Percentiles rank a stretch among this genome's conserved stretches.
Evolutionary conservation across 2,113 vertebrate species (phyloP).

Genomic region (Perca flavescens): DNA sequence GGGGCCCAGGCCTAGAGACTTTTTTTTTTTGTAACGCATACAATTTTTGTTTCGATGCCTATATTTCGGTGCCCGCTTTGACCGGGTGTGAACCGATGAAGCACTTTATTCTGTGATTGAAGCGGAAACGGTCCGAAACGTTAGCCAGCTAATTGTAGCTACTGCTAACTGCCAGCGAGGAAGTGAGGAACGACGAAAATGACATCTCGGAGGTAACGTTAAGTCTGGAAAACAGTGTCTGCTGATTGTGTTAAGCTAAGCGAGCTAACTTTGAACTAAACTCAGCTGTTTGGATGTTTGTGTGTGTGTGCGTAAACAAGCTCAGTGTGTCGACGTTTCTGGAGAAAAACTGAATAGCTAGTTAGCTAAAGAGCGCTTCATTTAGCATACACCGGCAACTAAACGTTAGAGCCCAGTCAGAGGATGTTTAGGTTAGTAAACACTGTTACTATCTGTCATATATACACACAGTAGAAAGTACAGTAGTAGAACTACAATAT

Average conservation of each 20-base stretch:
- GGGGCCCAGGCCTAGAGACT: conserved; percentile 82
- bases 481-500: rapidly evolving
- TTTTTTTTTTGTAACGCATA: conserved; percentile 52
- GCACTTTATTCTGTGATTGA: conserved; percentile 64
- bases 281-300: conserved; percentile 8
- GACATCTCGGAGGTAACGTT: conserved; percentile 92
- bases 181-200: conserved; percentile 84
- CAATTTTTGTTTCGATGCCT: conserved; percentile 56
- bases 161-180: conserved; percentile 76
- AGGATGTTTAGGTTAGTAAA: conserved; percentile 28
- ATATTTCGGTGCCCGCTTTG: conserved; percentile 62
- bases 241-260: conserved; percentile 36
- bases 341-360: conserved; percentile 26
- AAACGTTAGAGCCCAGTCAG: conserved; percentile 2
- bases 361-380: conserved; percentile 23
- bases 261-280: conserved; percentile 30
- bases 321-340: conserved; percentile 4
- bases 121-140: conserved; percentile 58
- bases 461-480: background rate
- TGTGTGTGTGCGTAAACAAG: background rate
- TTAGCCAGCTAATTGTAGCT: conserved; percentile 67
- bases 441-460: background rate
- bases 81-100: conserved; percentile 76
- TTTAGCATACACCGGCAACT: conserved; percentile 60
- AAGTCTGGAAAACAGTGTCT: conserved; percentile 63